These are phyloP conservation scores for Drosophila triauraria DNA, from an alignment of 1,140 invertebrate genomes.

Conservation along the genomic window DNA sequence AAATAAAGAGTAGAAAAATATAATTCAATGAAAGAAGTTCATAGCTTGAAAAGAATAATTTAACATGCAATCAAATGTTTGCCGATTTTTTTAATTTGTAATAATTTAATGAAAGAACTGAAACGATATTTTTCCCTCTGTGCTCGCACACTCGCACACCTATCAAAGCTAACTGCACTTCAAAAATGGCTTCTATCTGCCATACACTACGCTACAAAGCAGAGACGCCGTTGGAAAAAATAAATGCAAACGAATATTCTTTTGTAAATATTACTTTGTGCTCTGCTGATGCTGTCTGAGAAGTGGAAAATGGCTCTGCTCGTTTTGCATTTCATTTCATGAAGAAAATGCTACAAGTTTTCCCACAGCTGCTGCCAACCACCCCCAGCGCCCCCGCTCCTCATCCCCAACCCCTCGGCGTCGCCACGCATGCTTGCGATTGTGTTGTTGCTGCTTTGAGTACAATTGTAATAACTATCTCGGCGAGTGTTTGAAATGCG, in stretches of 20 bases:
- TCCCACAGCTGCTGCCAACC: conserved; percentile 30
- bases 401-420: no score
- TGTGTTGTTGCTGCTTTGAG: conserved; percentile 58
- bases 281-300: conserved; percentile 24
- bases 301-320: conserved; percentile 44
- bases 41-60: no score
- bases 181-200: conserved; percentile 71
- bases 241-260: conserved; percentile 53
- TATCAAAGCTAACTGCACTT: conserved; percentile 81
- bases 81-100: no score
- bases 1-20: not conserved
- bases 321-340: conserved; percentile 74
- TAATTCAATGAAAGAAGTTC: no score
- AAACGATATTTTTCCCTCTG: conserved; percentile 12
- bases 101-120: not conserved
- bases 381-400: not conserved
- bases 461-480: conserved; percentile 82
- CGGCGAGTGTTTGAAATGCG: conserved; percentile 82
- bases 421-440: conserved; percentile 33
- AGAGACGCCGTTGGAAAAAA: conserved; percentile 13
- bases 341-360: conserved; percentile 70
- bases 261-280: conserved; percentile 70
- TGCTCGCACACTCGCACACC: conserved; percentile 38
- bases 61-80: no score
- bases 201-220: conserved; percentile 48